These are phyloP conservation scores for Pyrrhia umbra DNA, from an alignment of 2,888 invertebrate genomes.

Conservation along the genomic window DNA sequence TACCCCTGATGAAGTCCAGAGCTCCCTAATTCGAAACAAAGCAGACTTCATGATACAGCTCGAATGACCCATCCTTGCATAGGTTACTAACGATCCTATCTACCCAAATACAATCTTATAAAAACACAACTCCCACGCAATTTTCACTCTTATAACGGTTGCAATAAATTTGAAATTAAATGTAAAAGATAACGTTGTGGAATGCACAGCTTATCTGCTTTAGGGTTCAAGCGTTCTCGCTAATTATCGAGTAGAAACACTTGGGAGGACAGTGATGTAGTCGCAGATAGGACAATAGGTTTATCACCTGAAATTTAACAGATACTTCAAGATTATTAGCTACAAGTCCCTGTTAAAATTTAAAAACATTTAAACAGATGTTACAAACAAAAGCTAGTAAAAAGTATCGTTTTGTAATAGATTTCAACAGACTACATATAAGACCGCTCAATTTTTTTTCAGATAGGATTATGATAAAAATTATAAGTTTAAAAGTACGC, in stretches of 20 bases:
- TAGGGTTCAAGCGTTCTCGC: conserved; percentile 74
- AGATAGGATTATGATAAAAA: not conserved
- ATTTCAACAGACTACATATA: too few relatives aligned
- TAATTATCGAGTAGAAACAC: conserved; percentile 77
- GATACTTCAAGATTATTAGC: too few relatives aligned
- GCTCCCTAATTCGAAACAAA: conserved; percentile 56
- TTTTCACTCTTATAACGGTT: conserved; percentile 48
- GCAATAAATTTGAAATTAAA: conserved; percentile 61
- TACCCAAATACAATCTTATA: conserved; percentile 32
- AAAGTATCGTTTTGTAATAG: too few relatives aligned
- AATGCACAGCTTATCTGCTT: conserved; percentile 74
- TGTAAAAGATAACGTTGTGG: conserved; percentile 62
- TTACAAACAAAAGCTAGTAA: too few relatives aligned
- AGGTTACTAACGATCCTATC: conserved; percentile 64
- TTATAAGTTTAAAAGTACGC: not conserved
- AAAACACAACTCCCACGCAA: conserved; percentile 28
- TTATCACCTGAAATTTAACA: not conserved
- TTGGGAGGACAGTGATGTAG: conserved; percentile 43
- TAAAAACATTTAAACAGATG: too few relatives aligned
- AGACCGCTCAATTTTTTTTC: not conserved
- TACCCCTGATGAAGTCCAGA: conserved; percentile 46
- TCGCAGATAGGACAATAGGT: conserved; percentile 31
- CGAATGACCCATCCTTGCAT: conserved; percentile 62
- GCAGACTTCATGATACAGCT: conserved; percentile 58
- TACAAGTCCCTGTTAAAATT: too few relatives aligned